A percentile compares a stretch with the other conserved stretches of the same genome.
These are phyloP conservation scores for Dryocosmus kuriphilus DNA, from an alignment of 2,888 invertebrate genomes.

Conservation along the genomic window DNA sequence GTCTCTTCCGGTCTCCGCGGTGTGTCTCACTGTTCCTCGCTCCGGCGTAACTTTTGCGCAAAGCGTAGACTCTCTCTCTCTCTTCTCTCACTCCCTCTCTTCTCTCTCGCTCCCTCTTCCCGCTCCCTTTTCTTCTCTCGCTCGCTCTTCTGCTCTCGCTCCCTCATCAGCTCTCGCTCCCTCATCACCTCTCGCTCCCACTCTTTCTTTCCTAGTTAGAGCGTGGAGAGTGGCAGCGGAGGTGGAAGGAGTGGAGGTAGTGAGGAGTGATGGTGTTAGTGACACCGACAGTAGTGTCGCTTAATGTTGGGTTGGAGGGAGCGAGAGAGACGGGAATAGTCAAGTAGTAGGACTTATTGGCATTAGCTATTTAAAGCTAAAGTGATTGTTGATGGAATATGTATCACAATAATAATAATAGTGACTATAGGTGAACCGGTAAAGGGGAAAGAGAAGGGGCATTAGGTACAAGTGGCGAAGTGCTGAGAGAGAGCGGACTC, in stretches of 20 bases:
- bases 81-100: slow-evolving; percentile 47
- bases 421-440: not conserved
- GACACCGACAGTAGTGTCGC: no score
- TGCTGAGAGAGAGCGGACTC: slow-evolving; percentile 35
- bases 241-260: slow-evolving; percentile 55
- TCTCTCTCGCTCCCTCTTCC: slow-evolving; percentile 45
- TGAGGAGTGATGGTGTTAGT: slow-evolving; percentile 46
- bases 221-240: slow-evolving; percentile 51
- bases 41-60: slow-evolving; percentile 73
- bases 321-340: no score
- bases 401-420: not conserved
- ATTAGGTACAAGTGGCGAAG: slow-evolving; percentile 32
- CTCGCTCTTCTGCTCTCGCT: slow-evolving; percentile 51
- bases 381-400: not conserved
- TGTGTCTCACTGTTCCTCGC: slow-evolving; percentile 70
- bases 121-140: slow-evolving; percentile 49
- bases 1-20: slow-evolving; percentile 73
- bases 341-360: not conserved
- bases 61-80: slow-evolving; percentile 64
- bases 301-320: no score
- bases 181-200: slow-evolving; percentile 30
- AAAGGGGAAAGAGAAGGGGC: not conserved
- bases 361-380: not conserved
- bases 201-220: slow-evolving; percentile 54
- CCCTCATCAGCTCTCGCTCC: slow-evolving; percentile 55